Evolutionary conservation across 2,113 vertebrate genomes (phyloP).

Genomic region (Suncus etruscus): DNA sequence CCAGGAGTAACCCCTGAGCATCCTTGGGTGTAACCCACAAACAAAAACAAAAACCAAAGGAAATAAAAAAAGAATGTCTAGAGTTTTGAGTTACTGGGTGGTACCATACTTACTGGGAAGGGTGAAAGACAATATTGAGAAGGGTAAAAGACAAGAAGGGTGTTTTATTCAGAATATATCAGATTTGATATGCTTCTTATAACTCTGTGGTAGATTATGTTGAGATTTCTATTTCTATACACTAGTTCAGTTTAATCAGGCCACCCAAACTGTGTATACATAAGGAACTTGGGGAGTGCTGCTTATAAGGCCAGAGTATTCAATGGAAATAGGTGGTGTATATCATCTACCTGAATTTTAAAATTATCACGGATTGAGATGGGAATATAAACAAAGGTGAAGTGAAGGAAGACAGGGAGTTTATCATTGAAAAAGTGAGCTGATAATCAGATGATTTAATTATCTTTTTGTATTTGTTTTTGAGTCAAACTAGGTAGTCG

Average conservation of each 20-base stretch:
- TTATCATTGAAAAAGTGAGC: background rate
- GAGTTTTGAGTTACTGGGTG: background rate
- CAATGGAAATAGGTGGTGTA: too few species aligned
- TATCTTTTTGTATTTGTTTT: too few species aligned
- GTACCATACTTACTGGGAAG: too few species aligned
- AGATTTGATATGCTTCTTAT: background rate
- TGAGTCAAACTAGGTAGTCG: too few species aligned
- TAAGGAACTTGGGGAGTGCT: too few species aligned
- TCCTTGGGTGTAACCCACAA: too few species aligned
- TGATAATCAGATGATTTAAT: background rate
- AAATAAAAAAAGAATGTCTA: too few species aligned
- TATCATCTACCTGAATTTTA: background rate
- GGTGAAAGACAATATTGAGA: too few species aligned
- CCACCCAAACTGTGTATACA: too few species aligned
- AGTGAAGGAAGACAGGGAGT: background rate
- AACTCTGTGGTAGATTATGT: background rate
- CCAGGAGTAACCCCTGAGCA: too few species aligned
- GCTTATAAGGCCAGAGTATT: too few species aligned
- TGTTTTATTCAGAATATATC: background rate
- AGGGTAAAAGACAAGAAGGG: background rate
- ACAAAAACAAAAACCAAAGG: too few species aligned
- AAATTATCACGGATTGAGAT: background rate
- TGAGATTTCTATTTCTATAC: background rate
- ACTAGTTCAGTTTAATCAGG: background rate
- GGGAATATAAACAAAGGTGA: background rate